Percentiles rank a stretch among this genome's conserved stretches.
These are phyloP conservation scores for Ctenopoma multispine DNA, from an alignment of 2,797 vertebrate genomes.

Conservation along the genomic window DNA sequence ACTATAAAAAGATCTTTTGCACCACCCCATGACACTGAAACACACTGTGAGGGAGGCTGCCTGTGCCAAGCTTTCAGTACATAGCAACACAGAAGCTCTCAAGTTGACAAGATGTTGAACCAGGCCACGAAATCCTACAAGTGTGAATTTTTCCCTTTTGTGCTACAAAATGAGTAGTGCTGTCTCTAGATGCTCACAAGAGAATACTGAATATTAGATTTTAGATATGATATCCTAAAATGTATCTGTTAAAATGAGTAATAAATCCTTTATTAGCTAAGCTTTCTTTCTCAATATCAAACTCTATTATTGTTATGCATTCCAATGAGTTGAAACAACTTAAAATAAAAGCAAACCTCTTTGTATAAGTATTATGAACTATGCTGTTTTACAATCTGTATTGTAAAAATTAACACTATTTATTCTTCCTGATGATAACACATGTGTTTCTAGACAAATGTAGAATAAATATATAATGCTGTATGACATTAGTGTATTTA, in stretches of 20 bases:
- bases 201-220: not conserved
- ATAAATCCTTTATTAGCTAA: not conserved
- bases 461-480: not conserved
- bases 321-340: not conserved
- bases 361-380: not conserved
- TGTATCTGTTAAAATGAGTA: not conserved
- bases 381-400: not conserved
- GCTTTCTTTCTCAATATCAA: not conserved
- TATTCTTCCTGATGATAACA: slow-evolving; percentile 1
- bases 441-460: not conserved
- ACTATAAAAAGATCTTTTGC: slow-evolving; percentile 43
- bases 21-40: slow-evolving; percentile 33
- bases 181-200: not conserved
- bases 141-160: not conserved
- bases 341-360: not conserved
- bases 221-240: not conserved
- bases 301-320: slow-evolving; percentile 2
- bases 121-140: not conserved
- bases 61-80: slow-evolving; percentile 9
- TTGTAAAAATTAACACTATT: not conserved
- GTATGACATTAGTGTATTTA: not conserved
- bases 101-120: slow-evolving; percentile 30
- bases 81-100: slow-evolving; percentile 16
- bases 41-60: slow-evolving; percentile 39
- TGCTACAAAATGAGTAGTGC: slow-evolving; percentile 2